phyloP scores from a whole-genome alignment of 2,888 invertebrate species.

The Drosophila flavopinicola region DNA sequence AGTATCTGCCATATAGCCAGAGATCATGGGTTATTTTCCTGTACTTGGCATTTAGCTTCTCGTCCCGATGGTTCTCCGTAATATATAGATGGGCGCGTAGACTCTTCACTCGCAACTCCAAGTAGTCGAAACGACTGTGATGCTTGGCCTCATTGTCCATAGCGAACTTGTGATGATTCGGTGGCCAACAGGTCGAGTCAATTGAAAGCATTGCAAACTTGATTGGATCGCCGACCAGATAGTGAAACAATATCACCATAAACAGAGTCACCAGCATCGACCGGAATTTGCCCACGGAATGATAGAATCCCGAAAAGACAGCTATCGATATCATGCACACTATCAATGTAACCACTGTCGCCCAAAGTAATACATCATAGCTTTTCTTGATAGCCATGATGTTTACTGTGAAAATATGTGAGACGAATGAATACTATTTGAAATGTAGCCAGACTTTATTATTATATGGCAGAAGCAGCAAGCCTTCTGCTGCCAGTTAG shows the following conservation, averaged over 20 bases:
- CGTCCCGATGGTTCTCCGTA: constrained; percentile 61
- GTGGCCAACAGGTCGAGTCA: constrained; percentile 39
- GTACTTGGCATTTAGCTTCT: constrained; percentile 66
- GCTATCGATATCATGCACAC: constrained; percentile 17
- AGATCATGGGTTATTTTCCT: constrained; percentile 68
- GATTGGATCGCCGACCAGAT: constrained; percentile 63
- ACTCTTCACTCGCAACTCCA: constrained; percentile 61
- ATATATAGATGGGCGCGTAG: constrained; percentile 58
- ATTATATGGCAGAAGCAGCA: no score
- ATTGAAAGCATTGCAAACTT: constrained; percentile 51
- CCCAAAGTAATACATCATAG: constrained; percentile 17
- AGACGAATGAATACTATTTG: neutral
- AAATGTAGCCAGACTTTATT: neutral
- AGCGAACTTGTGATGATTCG: constrained; percentile 4
- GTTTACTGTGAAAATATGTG: neutral
- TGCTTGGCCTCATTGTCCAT: constrained; percentile 17
- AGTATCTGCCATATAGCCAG: constrained; percentile 72
- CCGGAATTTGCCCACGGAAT: constrained; percentile 62
- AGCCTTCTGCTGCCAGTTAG: no score
- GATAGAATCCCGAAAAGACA: constrained; percentile 52
- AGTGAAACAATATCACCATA: constrained; percentile 54
- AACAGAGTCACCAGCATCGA: constrained; percentile 55
- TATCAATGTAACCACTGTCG: constrained; percentile 18
- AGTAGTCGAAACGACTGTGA: constrained; percentile 47
- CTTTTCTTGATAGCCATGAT: constrained; percentile 14